Base-by-base conservation (phyloP, 1,140 invertebrate genomes). In the Brachionus manjavacas region DNA sequence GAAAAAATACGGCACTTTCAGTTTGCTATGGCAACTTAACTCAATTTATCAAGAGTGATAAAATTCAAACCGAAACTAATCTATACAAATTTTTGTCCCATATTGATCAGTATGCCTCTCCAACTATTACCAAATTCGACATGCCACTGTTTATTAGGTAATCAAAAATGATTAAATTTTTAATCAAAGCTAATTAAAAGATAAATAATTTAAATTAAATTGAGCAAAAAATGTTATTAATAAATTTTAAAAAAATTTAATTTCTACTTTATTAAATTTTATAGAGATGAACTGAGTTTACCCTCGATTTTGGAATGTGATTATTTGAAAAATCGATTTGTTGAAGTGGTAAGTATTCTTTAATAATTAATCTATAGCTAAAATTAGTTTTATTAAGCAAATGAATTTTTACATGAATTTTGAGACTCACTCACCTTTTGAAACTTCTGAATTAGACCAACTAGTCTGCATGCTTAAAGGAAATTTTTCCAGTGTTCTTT, bases 11-110 rank as follows among this genome's bases (percentile, higher is more conserved):
- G 8, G 16, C 25, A 49, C 20, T 35, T 9, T 46, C 41, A 28
- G 8, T 76, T 76, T 28, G 41, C 31, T 76, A 76, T 49, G 72
- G 72, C 23, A 76, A 76, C 52, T 76, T 76, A 46, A 76, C 72
- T 76, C 72, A 76, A 25, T 25, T 25, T 9, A 76, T 76, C 12
- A 76, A 76, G 31, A 25, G 49, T 49, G 20, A 49, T 49, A 25
- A 49, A 6, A 49, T 76, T 25, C 41, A 76, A 23, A 35, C 41
- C 3, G 72, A 76, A 46, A 49, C 72, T 25, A 76, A 76, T 49
- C 25, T 76, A 25, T 49, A 49, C 4, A 23, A 46, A 76, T 76
- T 76, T 76, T 28, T 76, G 28, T 20, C n/a, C 9, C 72, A 76
- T 23, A 25, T 76, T 25, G 43, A 76, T 76, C 43, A 76, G 12